Conservation (phyloP, 2,888 invertebrate species). For the Lycocerus yunnanus region DNA sequence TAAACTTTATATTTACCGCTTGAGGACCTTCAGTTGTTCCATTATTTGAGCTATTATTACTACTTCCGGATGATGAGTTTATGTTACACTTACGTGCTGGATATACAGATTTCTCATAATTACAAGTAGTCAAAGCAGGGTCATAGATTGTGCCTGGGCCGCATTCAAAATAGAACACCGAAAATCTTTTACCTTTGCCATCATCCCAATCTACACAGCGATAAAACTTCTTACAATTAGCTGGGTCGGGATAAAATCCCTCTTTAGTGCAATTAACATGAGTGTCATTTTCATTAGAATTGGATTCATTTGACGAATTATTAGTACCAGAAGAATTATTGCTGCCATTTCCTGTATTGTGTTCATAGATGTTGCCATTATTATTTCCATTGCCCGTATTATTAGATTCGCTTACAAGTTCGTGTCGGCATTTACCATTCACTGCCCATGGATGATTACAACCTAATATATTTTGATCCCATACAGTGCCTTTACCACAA, state of each 20-base stretch:
- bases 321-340: neutral
- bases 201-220: constrained; percentile 43
- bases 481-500: constrained; percentile 71
- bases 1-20: neutral
- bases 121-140: constrained; percentile 68
- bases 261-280: constrained; percentile 39
- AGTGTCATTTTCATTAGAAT: neutral
- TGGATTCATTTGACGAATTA: constrained; percentile 18
- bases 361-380: no score
- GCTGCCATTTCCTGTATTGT: no score
- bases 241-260: constrained; percentile 46
- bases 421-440: neutral
- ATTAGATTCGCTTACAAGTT: neutral
- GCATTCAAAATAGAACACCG: constrained; percentile 56
- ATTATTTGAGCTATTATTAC: constrained; percentile 40
- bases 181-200: constrained; percentile 29
- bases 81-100: constrained; percentile 27
- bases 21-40: neutral
- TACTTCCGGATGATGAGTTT: neutral
- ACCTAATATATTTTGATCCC: neutral
- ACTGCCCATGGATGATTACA: neutral
- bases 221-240: constrained; percentile 49
- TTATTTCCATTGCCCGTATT: neutral
- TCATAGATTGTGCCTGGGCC: constrained; percentile 75
- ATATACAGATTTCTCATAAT: constrained; percentile 49